Evolutionary conservation across 2,797 vertebrate species (phyloP).

Genomic region (Cercopithecus mitis): DNA sequence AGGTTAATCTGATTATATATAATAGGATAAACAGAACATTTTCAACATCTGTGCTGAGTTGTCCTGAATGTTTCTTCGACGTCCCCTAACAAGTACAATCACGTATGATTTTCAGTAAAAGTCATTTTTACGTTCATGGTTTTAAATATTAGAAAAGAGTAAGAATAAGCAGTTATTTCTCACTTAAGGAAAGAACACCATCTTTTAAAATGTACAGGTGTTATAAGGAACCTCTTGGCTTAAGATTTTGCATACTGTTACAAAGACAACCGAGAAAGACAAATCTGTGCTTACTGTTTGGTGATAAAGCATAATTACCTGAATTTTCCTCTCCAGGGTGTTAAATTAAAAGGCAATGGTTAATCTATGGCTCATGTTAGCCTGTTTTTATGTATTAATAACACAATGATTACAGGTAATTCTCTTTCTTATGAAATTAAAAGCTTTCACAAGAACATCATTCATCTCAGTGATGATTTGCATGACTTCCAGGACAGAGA

Average conservation of each 20-base stretch:
- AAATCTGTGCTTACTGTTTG: slow-evolving; percentile 48
- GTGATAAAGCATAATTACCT: slow-evolving; percentile 66
- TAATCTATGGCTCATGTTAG: slow-evolving; percentile 70
- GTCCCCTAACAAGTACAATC: slow-evolving; percentile 37
- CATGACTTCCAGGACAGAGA: slow-evolving; percentile 69
- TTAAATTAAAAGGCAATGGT: slow-evolving; percentile 76
- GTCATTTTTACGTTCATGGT: background rate
- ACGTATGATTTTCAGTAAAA: slow-evolving; percentile 32
- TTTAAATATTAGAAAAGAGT: background rate
- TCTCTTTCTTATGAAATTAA: slow-evolving; percentile 80
- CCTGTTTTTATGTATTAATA: slow-evolving; percentile 79
- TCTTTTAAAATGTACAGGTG: background rate
- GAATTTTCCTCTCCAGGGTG: slow-evolving; percentile 45
- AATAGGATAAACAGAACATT: slow-evolving; percentile 69
- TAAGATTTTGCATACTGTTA: slow-evolving; percentile 34
- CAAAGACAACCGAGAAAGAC: slow-evolving; percentile 40
- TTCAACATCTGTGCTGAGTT: slow-evolving; percentile 41
- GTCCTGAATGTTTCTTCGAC: background rate
- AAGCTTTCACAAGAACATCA: slow-evolving; percentile 73
- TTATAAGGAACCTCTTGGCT: background rate
- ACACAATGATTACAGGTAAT: slow-evolving; percentile 78
- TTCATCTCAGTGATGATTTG: slow-evolving; percentile 71
- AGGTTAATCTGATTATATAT: slow-evolving; percentile 73
- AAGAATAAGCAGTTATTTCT: slow-evolving; percentile 26
- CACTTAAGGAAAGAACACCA: background rate